Evolutionary conservation across 2,113 vertebrate genomes (phyloP).

Genomic region (Leuciscus idus): DNA sequence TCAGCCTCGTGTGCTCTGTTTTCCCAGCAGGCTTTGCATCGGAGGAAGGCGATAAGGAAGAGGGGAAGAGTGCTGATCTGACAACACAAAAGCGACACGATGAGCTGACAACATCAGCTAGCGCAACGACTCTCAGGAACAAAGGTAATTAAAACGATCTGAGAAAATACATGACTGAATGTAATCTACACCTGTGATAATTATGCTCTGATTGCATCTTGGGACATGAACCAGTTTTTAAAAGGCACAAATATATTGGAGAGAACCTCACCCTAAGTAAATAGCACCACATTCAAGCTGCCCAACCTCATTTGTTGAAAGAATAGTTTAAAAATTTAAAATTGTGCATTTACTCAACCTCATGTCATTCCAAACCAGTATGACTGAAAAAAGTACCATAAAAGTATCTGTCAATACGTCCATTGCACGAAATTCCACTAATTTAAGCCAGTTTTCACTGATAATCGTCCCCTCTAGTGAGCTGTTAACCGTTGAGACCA

Average conservation of each 20-base stretch:
- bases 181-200: slow-evolving; percentile 1
- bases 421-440: too few species aligned
- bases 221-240: not conserved
- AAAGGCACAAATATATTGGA: not conserved
- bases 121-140: not conserved
- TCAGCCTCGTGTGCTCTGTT: slow-evolving; percentile 6
- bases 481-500: too few species aligned
- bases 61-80: slow-evolving; percentile 1
- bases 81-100: slow-evolving; percentile 5
- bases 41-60: slow-evolving; percentile 16
- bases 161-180: not conserved
- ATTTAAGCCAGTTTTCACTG: too few species aligned
- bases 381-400: too few species aligned
- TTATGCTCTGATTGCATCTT: not conserved
- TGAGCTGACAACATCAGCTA: slow-evolving; percentile 30
- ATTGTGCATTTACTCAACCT: not conserved
- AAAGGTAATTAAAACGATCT: slow-evolving; percentile 39
- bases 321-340: not conserved
- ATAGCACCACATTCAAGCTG: not conserved
- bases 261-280: not conserved
- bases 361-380: not conserved
- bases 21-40: slow-evolving; percentile 23
- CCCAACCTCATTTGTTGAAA: not conserved
- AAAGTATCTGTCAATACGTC: not conserved
- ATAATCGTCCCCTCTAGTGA: too few species aligned